A percentile compares a stretch with the other conserved stretches of the same genome.
Evolutionary conservation across 1,140 invertebrate genomes (phyloP).

Genomic region (Drosophila teissieri): DNA sequence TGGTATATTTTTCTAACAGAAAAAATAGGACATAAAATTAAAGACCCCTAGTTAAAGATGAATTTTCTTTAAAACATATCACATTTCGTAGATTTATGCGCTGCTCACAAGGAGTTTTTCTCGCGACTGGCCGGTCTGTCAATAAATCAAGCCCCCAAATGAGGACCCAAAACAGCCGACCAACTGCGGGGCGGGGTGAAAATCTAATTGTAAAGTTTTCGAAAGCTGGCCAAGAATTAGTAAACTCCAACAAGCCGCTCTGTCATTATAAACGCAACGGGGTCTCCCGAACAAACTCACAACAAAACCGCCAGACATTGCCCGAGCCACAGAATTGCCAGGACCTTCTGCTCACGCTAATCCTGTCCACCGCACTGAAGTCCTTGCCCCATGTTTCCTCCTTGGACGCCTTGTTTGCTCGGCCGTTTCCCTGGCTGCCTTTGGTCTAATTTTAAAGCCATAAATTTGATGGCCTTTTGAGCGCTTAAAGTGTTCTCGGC

Average conservation of each 20-base stretch:
- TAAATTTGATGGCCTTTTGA: slow-evolving; percentile 71
- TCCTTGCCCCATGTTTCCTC: not conserved
- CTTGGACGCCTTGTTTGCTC: slow-evolving; percentile 2
- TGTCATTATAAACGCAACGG: slow-evolving; percentile 62
- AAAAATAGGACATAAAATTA: slow-evolving; percentile 7
- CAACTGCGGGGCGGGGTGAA: slow-evolving; percentile 36
- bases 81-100: slow-evolving; percentile 67
- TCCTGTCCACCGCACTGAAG: slow-evolving; percentile 10
- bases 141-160: slow-evolving; percentile 67
- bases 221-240: slow-evolving; percentile 60
- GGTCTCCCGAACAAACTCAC: slow-evolving; percentile 20
- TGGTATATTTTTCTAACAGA: not conserved
- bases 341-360: slow-evolving; percentile 8
- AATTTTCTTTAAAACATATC: slow-evolving; percentile 57
- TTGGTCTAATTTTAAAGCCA: slow-evolving; percentile 74
- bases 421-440: slow-evolving; percentile 1
- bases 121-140: slow-evolving; percentile 32
- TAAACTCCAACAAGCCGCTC: slow-evolving; percentile 42
- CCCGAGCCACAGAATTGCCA: not conserved
- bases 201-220: slow-evolving; percentile 81
- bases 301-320: slow-evolving; percentile 1
- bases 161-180: slow-evolving; percentile 28
- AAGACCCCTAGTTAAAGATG: not conserved
- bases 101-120: slow-evolving; percentile 34
- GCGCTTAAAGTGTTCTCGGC: slow-evolving; percentile 65